phyloP scores from a whole-genome alignment of 2,888 invertebrate species.

The Brachyptera risi region DNA sequence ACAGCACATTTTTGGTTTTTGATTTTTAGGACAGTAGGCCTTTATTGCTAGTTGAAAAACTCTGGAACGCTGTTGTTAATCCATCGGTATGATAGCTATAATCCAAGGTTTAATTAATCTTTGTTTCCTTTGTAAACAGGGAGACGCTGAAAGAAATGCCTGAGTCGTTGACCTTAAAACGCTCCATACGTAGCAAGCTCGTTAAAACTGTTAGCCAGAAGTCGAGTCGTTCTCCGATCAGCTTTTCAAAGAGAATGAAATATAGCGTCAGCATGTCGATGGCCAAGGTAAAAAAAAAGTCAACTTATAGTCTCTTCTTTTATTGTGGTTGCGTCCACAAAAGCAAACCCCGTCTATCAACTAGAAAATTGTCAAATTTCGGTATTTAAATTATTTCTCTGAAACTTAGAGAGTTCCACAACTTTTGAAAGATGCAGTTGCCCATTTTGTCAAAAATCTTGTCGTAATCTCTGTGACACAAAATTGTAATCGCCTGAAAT shows the following conservation, averaged over 20 bases:
- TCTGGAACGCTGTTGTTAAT: not conserved
- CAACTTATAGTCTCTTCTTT: too few species aligned
- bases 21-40: not conserved
- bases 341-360: too few species aligned
- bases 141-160: constrained; percentile 65
- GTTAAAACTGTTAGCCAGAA: constrained; percentile 55
- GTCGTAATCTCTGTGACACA: too few species aligned
- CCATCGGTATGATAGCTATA: not conserved
- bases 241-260: constrained; percentile 54
- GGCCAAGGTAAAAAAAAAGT: constrained; percentile 53
- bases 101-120: not conserved
- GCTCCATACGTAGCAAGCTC: constrained; percentile 60
- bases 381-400: too few species aligned
- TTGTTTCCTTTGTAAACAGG: constrained; percentile 44
- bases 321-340: not conserved
- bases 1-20: too few species aligned
- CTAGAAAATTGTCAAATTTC: not conserved
- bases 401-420: too few species aligned
- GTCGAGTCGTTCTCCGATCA: constrained; percentile 51
- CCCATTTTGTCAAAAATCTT: too few species aligned
- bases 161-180: constrained; percentile 64
- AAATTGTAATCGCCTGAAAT: too few species aligned
- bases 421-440: too few species aligned
- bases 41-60: not conserved
- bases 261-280: constrained; percentile 55